Conservation (phyloP, 2,113 vertebrate genomes). For the Heloderma charlesbogerti region DNA sequence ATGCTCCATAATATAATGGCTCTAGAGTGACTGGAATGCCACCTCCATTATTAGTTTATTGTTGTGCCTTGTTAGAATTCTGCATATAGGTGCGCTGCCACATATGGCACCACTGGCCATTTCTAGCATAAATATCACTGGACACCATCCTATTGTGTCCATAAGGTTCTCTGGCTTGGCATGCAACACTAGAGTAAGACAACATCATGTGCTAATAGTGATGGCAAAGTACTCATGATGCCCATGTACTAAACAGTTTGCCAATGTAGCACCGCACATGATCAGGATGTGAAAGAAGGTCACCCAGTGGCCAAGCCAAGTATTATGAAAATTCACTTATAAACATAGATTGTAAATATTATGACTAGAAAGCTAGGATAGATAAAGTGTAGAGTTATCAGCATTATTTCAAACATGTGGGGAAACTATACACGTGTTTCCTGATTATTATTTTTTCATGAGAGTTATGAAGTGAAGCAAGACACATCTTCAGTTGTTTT, state of each 20-base stretch:
- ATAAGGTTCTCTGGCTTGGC: not conserved
- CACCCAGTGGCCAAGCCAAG: constrained; percentile 60
- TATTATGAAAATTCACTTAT: constrained; percentile 60
- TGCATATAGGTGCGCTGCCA: not conserved
- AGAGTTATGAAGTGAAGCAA: constrained; percentile 49
- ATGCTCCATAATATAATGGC: not conserved
- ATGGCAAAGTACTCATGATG: not conserved
- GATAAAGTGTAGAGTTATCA: constrained; percentile 34
- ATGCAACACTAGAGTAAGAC: not conserved
- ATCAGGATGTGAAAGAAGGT: constrained; percentile 39
- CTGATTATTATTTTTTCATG: constrained; percentile 45
- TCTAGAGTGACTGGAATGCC: not conserved
- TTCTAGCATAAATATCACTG: not conserved
- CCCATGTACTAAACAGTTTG: not conserved
- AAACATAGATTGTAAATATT: constrained; percentile 58
- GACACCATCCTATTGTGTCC: too few relatives aligned
- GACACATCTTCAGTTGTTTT: constrained; percentile 11
- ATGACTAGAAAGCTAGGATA: constrained; percentile 53
- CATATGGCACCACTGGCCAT: not conserved
- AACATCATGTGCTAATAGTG: not conserved
- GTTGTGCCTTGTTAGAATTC: not conserved
- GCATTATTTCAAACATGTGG: constrained; percentile 40
- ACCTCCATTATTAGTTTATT: too few relatives aligned
- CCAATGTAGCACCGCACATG: not conserved
- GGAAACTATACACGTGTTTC: constrained; percentile 41